Percentiles rank a stretch among this genome's conserved stretches.
Evolutionary conservation across 2,113 vertebrate genomes (phyloP).

Genomic region (Leptobrachium leishanense): DNA sequence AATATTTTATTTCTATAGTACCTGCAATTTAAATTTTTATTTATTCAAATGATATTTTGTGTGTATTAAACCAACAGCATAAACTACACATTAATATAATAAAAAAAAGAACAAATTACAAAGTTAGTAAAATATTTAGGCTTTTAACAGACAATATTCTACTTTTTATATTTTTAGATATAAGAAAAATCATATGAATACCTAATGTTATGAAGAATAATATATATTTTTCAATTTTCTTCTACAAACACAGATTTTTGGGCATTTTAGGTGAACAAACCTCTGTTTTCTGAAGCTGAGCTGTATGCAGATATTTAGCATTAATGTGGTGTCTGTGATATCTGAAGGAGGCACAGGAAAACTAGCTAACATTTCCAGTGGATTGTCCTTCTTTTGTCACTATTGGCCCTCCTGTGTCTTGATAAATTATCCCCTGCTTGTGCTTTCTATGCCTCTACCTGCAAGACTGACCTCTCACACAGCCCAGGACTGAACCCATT

Average conservation of each 20-base stretch:
- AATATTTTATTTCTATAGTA: too few species aligned
- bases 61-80: background rate
- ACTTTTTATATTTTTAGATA: background rate
- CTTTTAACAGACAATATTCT: background rate
- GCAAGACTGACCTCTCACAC: constrained; percentile 42
- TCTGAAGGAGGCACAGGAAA: constrained; percentile 1
- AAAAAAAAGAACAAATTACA: too few species aligned
- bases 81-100: too few species aligned
- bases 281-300: too few species aligned
- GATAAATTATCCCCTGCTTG: constrained; percentile 41
- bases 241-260: too few species aligned
- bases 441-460: constrained; percentile 35
- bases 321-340: background rate
- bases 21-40: background rate
- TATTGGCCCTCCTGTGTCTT: constrained; percentile 27
- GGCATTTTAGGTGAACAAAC: too few species aligned
- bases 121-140: too few species aligned
- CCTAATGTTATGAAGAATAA: too few species aligned
- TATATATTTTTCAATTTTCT: too few species aligned
- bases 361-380: constrained; percentile 26
- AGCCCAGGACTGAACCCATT: constrained; percentile 26
- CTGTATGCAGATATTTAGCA: too few species aligned
- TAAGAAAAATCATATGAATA: background rate
- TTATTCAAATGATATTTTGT: background rate
- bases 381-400: constrained; percentile 48